Evolutionary conservation across 2,888 invertebrate genomes (phyloP).

Genomic region (Lochmaea capreae): DNA sequence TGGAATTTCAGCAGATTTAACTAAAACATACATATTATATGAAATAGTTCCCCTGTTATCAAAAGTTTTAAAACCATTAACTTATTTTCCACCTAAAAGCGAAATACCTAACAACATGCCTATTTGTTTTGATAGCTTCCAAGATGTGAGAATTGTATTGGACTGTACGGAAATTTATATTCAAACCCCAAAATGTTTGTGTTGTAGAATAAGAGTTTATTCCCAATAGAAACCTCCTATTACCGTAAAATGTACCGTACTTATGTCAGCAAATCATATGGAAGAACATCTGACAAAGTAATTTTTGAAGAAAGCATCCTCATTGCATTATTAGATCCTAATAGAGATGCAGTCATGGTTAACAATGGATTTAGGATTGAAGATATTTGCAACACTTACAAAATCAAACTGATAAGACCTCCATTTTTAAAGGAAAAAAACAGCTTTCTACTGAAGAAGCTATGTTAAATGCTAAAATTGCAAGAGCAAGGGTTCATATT

Average conservation of each 20-base stretch:
- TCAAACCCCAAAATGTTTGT: constrained; percentile 27
- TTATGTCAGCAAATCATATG: constrained; percentile 31
- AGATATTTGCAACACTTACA: constrained; percentile 25
- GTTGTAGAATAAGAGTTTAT: neutral
- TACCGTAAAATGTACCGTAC: constrained; percentile 32
- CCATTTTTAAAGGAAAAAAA: constrained; percentile 34
- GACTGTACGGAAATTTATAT: constrained; percentile 27
- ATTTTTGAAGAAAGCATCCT: constrained; percentile 30
- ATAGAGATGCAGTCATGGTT: constrained; percentile 29
- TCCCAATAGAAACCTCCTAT: constrained; percentile 23
- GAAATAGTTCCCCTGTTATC: constrained; percentile 8
- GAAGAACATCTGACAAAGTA: constrained; percentile 30
- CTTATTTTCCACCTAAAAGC: too few species aligned
- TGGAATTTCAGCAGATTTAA: constrained; percentile 12
- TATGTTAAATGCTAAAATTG: constrained; percentile 28
- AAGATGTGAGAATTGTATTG: constrained; percentile 19
- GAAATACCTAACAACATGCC: too few species aligned
- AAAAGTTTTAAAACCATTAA: too few species aligned
- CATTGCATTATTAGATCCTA: constrained; percentile 24
- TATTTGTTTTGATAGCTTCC: too few species aligned
- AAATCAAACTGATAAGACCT: constrained; percentile 35
- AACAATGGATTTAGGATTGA: constrained; percentile 32
- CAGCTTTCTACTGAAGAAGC: constrained; percentile 35
- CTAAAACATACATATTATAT: constrained; percentile 8
- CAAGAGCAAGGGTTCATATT: constrained; percentile 7